These are phyloP conservation scores for Plutella xylostella DNA, from an alignment of 2,888 invertebrate species.

Conservation along the genomic window DNA sequence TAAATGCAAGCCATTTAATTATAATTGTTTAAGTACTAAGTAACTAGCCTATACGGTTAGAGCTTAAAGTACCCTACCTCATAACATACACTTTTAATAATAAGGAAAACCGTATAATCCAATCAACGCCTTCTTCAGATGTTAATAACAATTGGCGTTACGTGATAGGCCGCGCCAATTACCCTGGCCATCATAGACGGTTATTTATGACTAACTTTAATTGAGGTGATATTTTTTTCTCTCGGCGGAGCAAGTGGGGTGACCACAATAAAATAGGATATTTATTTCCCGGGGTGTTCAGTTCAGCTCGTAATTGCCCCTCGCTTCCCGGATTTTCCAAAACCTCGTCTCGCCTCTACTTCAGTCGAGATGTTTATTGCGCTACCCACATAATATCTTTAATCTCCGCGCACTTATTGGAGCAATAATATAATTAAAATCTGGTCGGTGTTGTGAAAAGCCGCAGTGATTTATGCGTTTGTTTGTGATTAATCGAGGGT, in stretches of 20 bases:
- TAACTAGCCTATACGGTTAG: too few species aligned
- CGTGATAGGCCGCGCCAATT: neutral
- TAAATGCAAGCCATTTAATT: neutral
- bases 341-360: conserved; percentile 47
- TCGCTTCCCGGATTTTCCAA: conserved; percentile 59
- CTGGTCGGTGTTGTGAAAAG: too few species aligned
- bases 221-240: conserved; percentile 47
- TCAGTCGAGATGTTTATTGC: conserved; percentile 38
- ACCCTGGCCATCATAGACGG: neutral
- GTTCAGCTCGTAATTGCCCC: conserved; percentile 57
- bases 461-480: too few species aligned
- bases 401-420: neutral
- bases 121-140: neutral
- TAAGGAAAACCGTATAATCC: too few species aligned
- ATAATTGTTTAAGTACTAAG: too few species aligned
- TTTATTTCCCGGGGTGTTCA: conserved; percentile 65
- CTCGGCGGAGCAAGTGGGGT: conserved; percentile 30
- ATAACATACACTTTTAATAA: too few species aligned
- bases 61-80: too few species aligned
- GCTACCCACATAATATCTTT: conserved; percentile 10
- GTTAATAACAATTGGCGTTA: neutral
- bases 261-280: conserved; percentile 48
- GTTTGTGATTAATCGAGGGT: too few species aligned
- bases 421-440: too few species aligned
- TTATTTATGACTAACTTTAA: conserved; percentile 14